Base-by-base conservation (phyloP, 2,797 vertebrate genomes). In the Hybognathus amarus region DNA sequence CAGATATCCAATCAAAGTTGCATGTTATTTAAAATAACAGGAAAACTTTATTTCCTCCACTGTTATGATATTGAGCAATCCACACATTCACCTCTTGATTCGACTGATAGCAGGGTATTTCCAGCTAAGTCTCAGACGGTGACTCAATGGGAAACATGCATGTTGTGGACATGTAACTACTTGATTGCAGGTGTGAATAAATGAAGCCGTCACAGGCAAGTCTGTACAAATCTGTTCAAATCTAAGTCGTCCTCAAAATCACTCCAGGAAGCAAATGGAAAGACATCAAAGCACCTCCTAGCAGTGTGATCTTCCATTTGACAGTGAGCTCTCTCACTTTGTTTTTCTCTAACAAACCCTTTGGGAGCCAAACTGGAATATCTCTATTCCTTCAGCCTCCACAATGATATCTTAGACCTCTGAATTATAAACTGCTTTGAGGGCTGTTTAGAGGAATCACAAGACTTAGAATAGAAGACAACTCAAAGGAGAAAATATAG, bases 381-480 rank as follows among this genome's bases (percentile, higher is more conserved):
- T 89, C 89, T 87, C 87, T 92, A 93, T 94, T 93, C 91, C 90
- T 90, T 83, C 85, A 77, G 42, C 45, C 47, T 83, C 59, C 36
- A 63, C 59, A 79, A 68, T 90, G 90, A 92, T 87, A 92, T 91
- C 82, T 83, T 88, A 93, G 89, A 91, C 73, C 59, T 36, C 61
- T 69, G 71, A 61, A 87, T 83, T 78, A 83, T 85, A 87, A 52
- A 64, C 50, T 24, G 54, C 56, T 27, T 42, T 76, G 64, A 59
- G 67, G 67, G 24, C 27, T 64, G 59, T 71, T 66, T 66, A 78
- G 71, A 54, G 15, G 42, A 82, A 78, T 86, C 86, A 87, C 77
- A 83, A 86, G 86, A 69, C 67, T 79, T 27, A 64, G 77, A 52
- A 40, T 64, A 20, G 24, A 78, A 87, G 61, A 64, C 45, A 54